Base-by-base conservation (phyloP, 1,140 invertebrate species). In the Halotydeus destructor region DNA sequence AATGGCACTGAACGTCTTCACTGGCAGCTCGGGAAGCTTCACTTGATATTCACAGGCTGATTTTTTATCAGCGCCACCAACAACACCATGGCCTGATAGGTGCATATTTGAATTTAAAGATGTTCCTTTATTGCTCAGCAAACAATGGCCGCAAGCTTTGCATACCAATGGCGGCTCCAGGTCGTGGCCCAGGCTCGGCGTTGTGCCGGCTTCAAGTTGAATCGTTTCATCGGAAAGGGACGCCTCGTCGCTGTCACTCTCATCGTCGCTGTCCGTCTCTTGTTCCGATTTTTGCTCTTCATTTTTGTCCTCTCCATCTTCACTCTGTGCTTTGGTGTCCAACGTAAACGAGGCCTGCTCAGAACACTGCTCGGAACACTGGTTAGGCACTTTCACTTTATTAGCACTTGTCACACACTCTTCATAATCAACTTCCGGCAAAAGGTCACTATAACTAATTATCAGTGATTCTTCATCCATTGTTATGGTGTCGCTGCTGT, bases 1-100 rank as follows among this genome's bases (percentile, higher is more conserved):
- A 21, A 41, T 6, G 12, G 31, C 22, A 37, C 36, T 33, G 36
- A 43, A 43, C 9, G 41, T 43, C 26, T 43, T 43, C 3, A 14
- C 19, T 9, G 41, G 41, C 8, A 43, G n/a, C 23, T 44, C 21
- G 11, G 39, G 39, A n/a, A 21, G 35, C 8, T n/a, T 23, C 9
- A 8, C 21, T 22, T 36, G 9, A 36, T 9, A 9, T 11, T 24
- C 35, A 36, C 18, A 14, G 11, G 3, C 14, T 1, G 14, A 37
- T 16, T 5, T 19, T 6, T 19, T 34, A 5, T 34, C 33, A 16
- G 21, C 5, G n/a, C 33, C 22, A 34, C 22, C 33, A 34, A 9
- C 33, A 34, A 34, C n/a, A n/a, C n/a, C n/a, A n/a, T n/a, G n/a
- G n/a, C n/a, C n/a, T n/a, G n/a, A n/a, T n/a, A n/a, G n/a, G n/a